Evolutionary conservation across 2,888 invertebrate species (phyloP).

Genomic region (Diaphora mendica): DNA sequence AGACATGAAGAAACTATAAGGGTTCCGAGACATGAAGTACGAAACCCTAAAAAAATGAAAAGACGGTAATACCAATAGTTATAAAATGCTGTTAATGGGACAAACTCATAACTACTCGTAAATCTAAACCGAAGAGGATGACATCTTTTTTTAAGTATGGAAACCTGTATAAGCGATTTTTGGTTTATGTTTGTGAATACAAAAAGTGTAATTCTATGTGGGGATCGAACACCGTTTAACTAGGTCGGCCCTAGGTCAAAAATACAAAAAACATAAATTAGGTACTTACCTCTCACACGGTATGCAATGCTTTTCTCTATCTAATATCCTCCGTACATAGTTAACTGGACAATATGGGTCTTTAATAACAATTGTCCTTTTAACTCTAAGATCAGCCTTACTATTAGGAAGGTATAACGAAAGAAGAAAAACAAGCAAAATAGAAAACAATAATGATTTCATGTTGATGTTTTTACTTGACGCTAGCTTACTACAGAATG

Average conservation of each 20-base stretch:
- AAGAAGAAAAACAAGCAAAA: neutral
- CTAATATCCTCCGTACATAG: neutral
- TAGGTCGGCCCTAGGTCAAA: no score
- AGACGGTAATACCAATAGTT: no score
- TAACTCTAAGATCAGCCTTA: neutral
- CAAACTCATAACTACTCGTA: no score
- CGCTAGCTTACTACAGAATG: neutral
- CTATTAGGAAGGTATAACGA: neutral
- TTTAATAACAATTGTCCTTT: neutral
- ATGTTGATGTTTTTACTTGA: neutral
- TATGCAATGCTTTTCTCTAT: conserved; percentile 4
- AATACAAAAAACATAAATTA: neutral
- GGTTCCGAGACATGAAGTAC: no score
- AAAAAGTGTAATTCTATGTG: no score
- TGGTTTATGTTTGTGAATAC: no score
- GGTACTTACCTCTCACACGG: conserved; percentile 8
- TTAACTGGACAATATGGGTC: conserved; percentile 4
- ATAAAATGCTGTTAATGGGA: no score
- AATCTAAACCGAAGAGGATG: no score
- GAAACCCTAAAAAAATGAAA: no score
- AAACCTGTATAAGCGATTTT: no score
- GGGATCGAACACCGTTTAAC: neutral
- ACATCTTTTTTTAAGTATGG: no score
- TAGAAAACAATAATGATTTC: conserved; percentile 1
- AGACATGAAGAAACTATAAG: no score